A percentile compares a stretch with the other conserved stretches of the same genome.
These are phyloP conservation scores for Pampus argenteus DNA, from an alignment of 2,797 vertebrate species.

Conservation along the genomic window DNA sequence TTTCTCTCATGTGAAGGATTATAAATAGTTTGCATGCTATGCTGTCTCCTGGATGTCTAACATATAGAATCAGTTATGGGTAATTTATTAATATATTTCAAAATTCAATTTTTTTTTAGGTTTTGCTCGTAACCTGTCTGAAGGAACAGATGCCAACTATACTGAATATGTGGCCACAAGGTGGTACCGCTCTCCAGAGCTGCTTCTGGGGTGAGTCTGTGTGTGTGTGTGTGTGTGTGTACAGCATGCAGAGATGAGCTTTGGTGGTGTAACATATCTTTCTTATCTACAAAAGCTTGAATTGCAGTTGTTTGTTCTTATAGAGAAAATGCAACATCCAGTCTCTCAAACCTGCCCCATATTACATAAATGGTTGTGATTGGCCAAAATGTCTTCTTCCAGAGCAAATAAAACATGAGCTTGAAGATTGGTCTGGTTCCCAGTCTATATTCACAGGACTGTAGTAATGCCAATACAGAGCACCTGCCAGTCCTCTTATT, in stretches of 20 bases:
- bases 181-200: conserved; percentile 98
- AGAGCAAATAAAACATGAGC: too few relatives aligned
- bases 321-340: too few relatives aligned
- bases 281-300: too few relatives aligned
- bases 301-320: too few relatives aligned
- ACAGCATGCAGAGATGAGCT: too few relatives aligned
- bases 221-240: neutral
- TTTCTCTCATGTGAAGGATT: conserved; percentile 14
- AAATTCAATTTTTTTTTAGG: conserved; percentile 78
- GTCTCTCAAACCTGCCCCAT: too few relatives aligned
- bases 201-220: conserved; percentile 93
- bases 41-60: conserved; percentile 6
- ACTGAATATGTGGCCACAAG: conserved; percentile 98
- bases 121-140: conserved; percentile 97
- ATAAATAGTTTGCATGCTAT: conserved; percentile 6
- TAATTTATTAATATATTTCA: conserved; percentile 5
- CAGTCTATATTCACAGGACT: too few relatives aligned
- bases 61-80: neutral
- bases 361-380: too few relatives aligned
- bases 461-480: too few relatives aligned
- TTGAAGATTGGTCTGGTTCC: too few relatives aligned
- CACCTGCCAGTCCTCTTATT: neutral
- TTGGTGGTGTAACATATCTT: too few relatives aligned
- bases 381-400: too few relatives aligned
- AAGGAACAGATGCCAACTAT: conserved; percentile 98